Base-by-base conservation (phyloP, 2,113 vertebrate genomes). In the Anoura caudifer region DNA sequence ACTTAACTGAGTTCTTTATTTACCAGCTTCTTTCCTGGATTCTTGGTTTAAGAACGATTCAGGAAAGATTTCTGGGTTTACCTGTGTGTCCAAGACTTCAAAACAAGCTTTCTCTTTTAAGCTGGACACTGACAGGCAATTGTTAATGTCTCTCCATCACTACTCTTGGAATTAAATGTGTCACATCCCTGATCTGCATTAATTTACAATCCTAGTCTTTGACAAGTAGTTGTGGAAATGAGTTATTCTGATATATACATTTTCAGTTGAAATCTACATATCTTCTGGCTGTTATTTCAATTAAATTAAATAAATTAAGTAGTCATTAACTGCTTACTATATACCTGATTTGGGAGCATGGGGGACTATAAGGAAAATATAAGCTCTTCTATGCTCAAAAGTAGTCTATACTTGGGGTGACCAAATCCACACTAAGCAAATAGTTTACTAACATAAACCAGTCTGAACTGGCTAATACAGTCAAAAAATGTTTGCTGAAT, bases 1-100 rank as follows among this genome's bases (percentile, higher is more conserved):
- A 82, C 52, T 73, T 94, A 45, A 93, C 69, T 82, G 67, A 86
- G n/a, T 92, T 95, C 65, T 82, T 95, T 86, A 79, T 95, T 90
- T 83, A 72, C n/a, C 4, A 93, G 36, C 36, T 94, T 87, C 69
- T 95, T 96, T 16, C 20, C 22, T 75, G 38, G 50, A 92, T 95
- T 95, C 90, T 59, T 80, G 38, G 33, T 92, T 91, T 65, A 91
- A 84, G 65, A 95, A 94, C 17, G 90, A 87, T 50, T 56, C 43
- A 59, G 67, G 95, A 91, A 93, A 72, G 28, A 75, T 26, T 94
- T 93, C 56, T 45, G 19, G 17, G 15, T 24, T 95, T 92, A 17
- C 19, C 22, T 95, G 90, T 81, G 33, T 90, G 54, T 43, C 33
- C 45, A 38, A 3, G 13, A 88, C 28, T 75, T 84, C 77, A 90